Base-by-base conservation (phyloP, 2,888 invertebrate species). In the Agriopis marginaria region DNA sequence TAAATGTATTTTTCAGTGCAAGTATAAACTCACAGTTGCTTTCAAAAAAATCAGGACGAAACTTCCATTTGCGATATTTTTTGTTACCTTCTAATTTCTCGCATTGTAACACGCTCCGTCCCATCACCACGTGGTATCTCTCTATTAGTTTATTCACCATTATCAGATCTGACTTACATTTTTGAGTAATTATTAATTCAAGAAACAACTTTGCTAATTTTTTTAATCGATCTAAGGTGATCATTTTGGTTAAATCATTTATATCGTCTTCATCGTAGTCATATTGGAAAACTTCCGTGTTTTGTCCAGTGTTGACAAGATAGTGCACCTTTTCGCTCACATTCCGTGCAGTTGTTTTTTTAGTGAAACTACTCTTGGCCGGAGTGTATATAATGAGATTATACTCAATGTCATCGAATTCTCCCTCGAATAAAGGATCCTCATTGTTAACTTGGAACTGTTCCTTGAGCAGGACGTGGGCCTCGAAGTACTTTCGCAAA, bases 101-200 rank as follows among this genome's bases (percentile, higher is more conserved):
- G 32, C 32, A 32, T 3, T 40, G 49, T n/a, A 85, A 68, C 7
- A 85, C 84, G 59, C 80, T 60, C 61, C 75, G 74, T 9, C 77
- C 77, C 53, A 85, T 63, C 11, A 83, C 78, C n/a, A 82, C 80
- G 55, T 85, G 85, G 63, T 83, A 82, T 40, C 74, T 32, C 32
- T 32, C 5, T 32, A 32, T 32, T 32, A 32, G 32, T 32, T 32
- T 32, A 32, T 32, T 32, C 42, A 77, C 71, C 77, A 82, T 77
- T 68, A 83, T 77, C 9, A 74, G 72, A 51, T 77, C 75, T 7
- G 72, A 70, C 65, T 75, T 74, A 23, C 71, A 71, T 59, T 76
- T 79, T 23, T 73, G 71, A n/a, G 76, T 68, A 47, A 82, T 69
- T 40, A 85, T 75, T n/a, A 75, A 76, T 23, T 74, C 67, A 5